A percentile compares a stretch with the other conserved stretches of the same genome.
Conservation (phyloP, 2,113 vertebrate genomes). For the Campylorhamphus procurvoides region DNA sequence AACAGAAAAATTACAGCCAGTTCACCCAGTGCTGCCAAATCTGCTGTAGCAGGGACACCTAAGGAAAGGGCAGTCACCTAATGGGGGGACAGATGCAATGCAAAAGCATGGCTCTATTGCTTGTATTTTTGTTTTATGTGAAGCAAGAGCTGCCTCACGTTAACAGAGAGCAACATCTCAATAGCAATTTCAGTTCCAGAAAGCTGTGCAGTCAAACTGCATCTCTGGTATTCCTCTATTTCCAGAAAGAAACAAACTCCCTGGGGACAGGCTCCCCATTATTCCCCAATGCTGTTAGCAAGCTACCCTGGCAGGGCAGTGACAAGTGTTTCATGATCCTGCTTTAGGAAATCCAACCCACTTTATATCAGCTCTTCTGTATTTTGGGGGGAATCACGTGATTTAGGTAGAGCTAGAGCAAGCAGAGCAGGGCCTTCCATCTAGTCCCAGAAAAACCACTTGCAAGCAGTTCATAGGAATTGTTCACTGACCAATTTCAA, state of each 20-base stretch:
- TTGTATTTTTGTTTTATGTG: background rate
- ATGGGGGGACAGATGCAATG: background rate
- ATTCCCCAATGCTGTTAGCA: fast-evolving
- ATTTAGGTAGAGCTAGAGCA: background rate
- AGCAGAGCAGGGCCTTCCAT: background rate
- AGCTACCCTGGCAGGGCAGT: background rate
- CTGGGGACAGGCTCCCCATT: background rate
- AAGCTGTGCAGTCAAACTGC: background rate
- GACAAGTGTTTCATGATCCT: fast-evolving
- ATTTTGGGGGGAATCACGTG: background rate
- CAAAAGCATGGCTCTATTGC: background rate
- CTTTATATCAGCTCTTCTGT: background rate
- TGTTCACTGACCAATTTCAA: background rate
- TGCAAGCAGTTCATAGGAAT: background rate
- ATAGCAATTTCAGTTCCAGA: background rate
- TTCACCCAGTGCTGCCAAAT: background rate
- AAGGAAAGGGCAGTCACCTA: background rate
- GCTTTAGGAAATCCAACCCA: background rate
- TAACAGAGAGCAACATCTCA: fast-evolving
- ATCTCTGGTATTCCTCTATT: background rate
- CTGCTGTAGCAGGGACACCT: background rate
- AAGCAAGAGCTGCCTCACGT: background rate
- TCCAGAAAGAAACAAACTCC: background rate
- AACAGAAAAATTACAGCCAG: background rate
- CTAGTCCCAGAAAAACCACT: background rate